Conservation (phyloP, 64 coral and sea anemone genomes). For the Actinia equina region DNA sequence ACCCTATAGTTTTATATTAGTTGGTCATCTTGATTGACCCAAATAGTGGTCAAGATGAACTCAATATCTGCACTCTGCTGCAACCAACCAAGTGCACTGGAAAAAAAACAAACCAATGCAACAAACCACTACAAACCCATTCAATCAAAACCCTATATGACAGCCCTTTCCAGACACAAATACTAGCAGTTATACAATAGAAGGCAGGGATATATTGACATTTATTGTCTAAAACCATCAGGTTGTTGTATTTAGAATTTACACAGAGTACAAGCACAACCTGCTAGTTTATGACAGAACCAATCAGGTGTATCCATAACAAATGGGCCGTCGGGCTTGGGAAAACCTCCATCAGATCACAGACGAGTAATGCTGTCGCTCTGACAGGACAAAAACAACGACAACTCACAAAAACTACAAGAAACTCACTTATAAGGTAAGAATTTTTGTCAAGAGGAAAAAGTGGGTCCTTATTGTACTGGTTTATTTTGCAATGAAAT, state of each 20-base stretch:
- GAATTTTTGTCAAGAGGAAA: background rate
- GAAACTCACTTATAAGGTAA: background rate
- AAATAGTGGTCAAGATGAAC: background rate
- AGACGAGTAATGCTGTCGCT: background rate
- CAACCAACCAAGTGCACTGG: background rate
- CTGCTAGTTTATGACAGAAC: conserved; percentile 16
- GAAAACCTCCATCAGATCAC: background rate
- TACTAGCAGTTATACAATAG: conserved; percentile 7
- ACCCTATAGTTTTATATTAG: background rate
- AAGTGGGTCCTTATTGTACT: background rate
- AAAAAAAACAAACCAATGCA: background rate
- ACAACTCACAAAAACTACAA: background rate
- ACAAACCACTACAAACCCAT: background rate
- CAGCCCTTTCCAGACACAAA: background rate
- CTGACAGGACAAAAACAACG: background rate
- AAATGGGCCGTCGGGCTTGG: background rate
- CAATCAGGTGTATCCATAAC: conserved; percentile 13
- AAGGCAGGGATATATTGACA: background rate
- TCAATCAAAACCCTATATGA: background rate
- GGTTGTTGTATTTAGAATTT: conserved; percentile 23
- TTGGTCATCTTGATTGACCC: background rate
- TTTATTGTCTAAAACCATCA: background rate
- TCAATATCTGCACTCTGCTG: background rate
- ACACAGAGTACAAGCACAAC: conserved; percentile 20
- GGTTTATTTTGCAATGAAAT: background rate